A percentile compares a stretch with the other conserved stretches of the same genome.
phyloP scores from a whole-genome alignment of 1,140 invertebrate species.

The Zaprionus ornatus region DNA sequence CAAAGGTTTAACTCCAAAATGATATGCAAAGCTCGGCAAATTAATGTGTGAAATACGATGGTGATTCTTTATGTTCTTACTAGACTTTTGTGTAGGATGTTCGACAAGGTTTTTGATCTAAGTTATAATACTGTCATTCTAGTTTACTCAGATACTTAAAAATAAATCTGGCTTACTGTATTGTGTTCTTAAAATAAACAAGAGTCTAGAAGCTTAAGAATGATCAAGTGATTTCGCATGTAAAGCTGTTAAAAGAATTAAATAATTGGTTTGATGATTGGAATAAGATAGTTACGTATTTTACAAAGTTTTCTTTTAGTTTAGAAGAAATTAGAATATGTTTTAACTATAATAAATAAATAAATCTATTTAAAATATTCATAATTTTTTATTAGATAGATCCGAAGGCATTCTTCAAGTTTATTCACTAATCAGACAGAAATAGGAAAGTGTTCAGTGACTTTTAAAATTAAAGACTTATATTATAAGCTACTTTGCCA shows the following conservation, averaged over 20 bases:
- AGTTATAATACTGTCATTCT: not conserved
- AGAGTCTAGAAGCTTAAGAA: not conserved
- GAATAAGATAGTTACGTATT: no score
- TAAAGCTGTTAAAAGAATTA: no score
- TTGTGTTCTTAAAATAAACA: not conserved
- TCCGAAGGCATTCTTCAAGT: no score
- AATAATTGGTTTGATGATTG: no score
- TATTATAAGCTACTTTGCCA: no score
- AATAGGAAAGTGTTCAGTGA: no score
- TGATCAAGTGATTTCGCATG: not conserved
- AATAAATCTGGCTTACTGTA: not conserved
- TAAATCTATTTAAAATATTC: no score
- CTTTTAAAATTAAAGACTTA: no score
- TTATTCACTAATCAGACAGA: not conserved
- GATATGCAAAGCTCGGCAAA: conserved; percentile 12
- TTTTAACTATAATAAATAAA: no score
- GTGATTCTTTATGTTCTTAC: not conserved
- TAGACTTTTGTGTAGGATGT: not conserved
- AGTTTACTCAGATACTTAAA: not conserved
- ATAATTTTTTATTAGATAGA: no score
- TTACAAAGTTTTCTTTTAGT: no score
- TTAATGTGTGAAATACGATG: not conserved
- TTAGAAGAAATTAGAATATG: no score
- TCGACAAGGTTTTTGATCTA: not conserved
- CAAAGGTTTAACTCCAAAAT: not conserved